A percentile compares a stretch with the other conserved stretches of the same genome.
These are phyloP conservation scores for Phymatocera aterrima DNA, from an alignment of 2,888 invertebrate species.

Conservation along the genomic window DNA sequence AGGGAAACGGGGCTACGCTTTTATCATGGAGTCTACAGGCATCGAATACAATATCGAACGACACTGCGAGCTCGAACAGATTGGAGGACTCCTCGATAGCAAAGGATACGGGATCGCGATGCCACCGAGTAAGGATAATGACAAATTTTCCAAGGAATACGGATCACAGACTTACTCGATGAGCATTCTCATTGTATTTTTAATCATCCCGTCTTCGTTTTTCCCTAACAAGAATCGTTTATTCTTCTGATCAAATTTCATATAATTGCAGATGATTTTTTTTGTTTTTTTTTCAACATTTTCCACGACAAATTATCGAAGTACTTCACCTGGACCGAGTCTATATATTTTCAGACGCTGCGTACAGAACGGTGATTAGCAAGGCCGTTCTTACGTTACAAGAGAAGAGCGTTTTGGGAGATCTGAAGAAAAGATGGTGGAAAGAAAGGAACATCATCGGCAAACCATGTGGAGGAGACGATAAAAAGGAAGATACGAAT, in stretches of 20 bases:
- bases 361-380: slow-evolving; percentile 87
- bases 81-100: slow-evolving; percentile 94
- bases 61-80: slow-evolving; percentile 93
- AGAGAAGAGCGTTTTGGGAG: slow-evolving; percentile 89
- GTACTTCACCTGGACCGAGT: neutral
- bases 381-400: slow-evolving; percentile 93
- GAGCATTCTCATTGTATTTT: neutral
- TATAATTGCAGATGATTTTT: too few relatives aligned
- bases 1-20: slow-evolving; percentile 93
- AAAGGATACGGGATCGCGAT: slow-evolving; percentile 98
- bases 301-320: neutral
- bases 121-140: slow-evolving; percentile 86
- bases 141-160: too few relatives aligned
- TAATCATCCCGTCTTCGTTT: neutral
- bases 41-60: slow-evolving; percentile 96
- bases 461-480: slow-evolving; percentile 75
- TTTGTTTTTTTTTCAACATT: too few relatives aligned
- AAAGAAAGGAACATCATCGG: slow-evolving; percentile 78
- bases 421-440: slow-evolving; percentile 96
- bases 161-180: neutral
- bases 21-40: slow-evolving; percentile 97
- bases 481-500: slow-evolving; percentile 69
- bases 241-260: too few relatives aligned
- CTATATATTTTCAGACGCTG: slow-evolving; percentile 78
- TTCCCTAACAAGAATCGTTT: too few relatives aligned